These are phyloP conservation scores for Coelopa frigida DNA, from an alignment of 1,140 invertebrate genomes.

Conservation along the genomic window DNA sequence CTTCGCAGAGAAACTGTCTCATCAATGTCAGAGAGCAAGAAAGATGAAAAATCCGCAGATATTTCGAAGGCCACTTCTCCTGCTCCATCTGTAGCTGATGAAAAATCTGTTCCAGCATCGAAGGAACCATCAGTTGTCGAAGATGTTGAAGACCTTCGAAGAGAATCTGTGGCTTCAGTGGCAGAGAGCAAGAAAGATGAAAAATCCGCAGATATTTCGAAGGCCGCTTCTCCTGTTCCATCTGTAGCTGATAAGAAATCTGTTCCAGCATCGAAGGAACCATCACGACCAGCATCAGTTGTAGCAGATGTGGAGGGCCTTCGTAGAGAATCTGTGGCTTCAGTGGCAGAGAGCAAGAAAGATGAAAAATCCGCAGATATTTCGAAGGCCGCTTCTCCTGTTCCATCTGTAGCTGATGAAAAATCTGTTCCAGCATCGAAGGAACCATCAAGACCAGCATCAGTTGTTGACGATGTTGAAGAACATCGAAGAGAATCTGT, in stretches of 20 bases:
- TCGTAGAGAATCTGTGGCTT: no score
- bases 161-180: not conserved
- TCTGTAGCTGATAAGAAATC: slow-evolving; percentile 10
- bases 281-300: slow-evolving; percentile 12
- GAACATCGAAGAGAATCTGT: no score
- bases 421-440: slow-evolving; percentile 10
- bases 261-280: slow-evolving; percentile 14
- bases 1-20: no score
- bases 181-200: slow-evolving; percentile 2
- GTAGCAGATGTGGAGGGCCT: no score
- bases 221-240: slow-evolving; percentile 12
- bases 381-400: no score
- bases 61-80: slow-evolving; percentile 10
- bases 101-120: not conserved
- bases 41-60: slow-evolving; percentile 7
- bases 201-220: slow-evolving; percentile 8
- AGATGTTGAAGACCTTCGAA: slow-evolving; percentile 1
- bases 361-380: slow-evolving; percentile 9
- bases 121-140: slow-evolving; percentile 8
- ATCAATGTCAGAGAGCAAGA: not conserved
- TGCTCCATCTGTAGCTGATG: not conserved
- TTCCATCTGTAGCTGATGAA: slow-evolving; percentile 17
- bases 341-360: slow-evolving; percentile 5
- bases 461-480: slow-evolving; percentile 14
- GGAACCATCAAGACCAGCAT: slow-evolving; percentile 16